Evolutionary conservation across 2,888 invertebrate genomes (phyloP).

Genomic region (Cephonodes hylas): DNA sequence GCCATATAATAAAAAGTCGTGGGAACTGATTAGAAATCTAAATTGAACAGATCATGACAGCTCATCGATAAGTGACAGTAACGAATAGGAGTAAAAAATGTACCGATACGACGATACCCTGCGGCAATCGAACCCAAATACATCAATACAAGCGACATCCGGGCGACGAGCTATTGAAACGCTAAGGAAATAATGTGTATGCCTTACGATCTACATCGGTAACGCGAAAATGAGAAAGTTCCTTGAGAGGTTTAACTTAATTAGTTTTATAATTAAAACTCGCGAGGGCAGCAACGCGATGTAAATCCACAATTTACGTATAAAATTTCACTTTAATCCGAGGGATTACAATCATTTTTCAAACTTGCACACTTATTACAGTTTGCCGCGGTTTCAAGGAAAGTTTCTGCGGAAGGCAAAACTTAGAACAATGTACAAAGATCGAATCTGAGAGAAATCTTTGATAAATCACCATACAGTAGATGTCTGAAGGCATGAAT

Average conservation of each 20-base stretch:
- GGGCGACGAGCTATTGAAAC: slow-evolving; percentile 25
- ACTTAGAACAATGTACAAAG: neutral
- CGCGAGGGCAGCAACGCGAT: slow-evolving; percentile 2
- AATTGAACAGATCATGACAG: neutral
- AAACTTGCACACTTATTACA: neutral
- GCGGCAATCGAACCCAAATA: neutral
- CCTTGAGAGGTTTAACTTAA: neutral
- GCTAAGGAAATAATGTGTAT: slow-evolving; percentile 22
- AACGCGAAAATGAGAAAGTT: slow-evolving; percentile 3
- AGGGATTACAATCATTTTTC: neutral
- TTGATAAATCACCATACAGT: neutral
- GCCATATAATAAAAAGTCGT: neutral
- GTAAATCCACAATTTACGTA: neutral
- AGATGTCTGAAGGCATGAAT: neutral
- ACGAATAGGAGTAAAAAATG: neutral
- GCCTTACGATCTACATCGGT: neutral
- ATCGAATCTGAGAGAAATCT: neutral
- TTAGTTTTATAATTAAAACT: slow-evolving; percentile 7
- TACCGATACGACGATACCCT: neutral
- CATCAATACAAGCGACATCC: slow-evolving; percentile 12
- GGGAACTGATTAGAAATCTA: neutral
- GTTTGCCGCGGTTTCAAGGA: neutral
- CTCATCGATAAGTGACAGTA: neutral
- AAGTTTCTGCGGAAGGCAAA: neutral
- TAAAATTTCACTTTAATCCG: neutral